phyloP scores from a whole-genome alignment of 1,140 invertebrate species.

The Temnothorax curvispinosus region DNA sequence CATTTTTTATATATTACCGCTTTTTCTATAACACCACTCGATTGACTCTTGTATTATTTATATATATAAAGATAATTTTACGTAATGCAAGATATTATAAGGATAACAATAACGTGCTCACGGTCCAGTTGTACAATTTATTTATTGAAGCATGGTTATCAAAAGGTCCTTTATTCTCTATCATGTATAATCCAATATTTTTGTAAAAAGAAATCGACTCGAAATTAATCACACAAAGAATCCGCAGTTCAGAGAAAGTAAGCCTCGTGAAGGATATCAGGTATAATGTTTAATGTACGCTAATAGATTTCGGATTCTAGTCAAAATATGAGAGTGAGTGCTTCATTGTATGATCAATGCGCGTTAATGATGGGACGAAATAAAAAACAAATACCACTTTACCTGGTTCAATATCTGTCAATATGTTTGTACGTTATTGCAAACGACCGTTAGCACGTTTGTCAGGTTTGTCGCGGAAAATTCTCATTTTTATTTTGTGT shows the following conservation, averaged over 20 bases:
- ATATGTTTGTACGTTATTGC: neutral
- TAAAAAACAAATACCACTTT: constrained; percentile 2
- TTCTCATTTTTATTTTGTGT: constrained; percentile 60
- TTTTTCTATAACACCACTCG: neutral
- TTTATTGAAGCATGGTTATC: neutral
- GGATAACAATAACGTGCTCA: constrained; percentile 46
- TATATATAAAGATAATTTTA: constrained; percentile 9
- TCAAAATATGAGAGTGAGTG: constrained; percentile 54
- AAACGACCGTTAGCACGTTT: constrained; percentile 50
- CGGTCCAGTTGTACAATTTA: neutral
- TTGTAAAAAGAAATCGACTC: neutral
- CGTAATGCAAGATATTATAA: neutral
- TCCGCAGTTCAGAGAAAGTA: neutral
- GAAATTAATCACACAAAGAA: neutral
- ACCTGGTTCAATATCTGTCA: neutral
- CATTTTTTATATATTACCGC: neutral
- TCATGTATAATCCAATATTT: neutral
- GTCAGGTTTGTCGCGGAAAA: constrained; percentile 15
- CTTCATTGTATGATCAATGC: neutral
- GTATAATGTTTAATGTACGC: neutral
- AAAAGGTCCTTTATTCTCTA: neutral
- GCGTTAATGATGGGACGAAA: neutral
- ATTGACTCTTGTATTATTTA: neutral
- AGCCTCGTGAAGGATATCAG: neutral
- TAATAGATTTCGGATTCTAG: constrained; percentile 62